Conservation (phyloP, 2,797 vertebrate genomes). For the Crotalus adamanteus region DNA sequence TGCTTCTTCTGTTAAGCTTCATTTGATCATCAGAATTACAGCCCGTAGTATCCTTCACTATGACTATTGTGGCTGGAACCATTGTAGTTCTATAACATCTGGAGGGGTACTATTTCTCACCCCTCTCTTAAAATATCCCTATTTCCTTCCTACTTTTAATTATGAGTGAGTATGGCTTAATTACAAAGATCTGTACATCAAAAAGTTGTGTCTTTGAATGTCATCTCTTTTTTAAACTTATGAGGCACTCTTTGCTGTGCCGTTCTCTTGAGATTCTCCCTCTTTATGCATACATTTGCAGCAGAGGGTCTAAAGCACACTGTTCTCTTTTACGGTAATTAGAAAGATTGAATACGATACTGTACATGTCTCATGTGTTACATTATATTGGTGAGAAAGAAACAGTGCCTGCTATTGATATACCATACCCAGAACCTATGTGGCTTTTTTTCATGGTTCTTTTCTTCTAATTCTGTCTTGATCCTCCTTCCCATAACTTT, state of each 20-base stretch:
- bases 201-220: not conserved
- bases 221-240: not conserved
- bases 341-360: not conserved
- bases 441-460: not conserved
- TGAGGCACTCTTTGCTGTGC: not conserved
- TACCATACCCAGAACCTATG: not conserved
- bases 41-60: not conserved
- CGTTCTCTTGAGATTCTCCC: not conserved
- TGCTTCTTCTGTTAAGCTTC: not conserved
- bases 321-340: not conserved
- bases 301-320: not conserved
- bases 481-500: not conserved
- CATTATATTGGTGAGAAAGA: not conserved
- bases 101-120: not conserved
- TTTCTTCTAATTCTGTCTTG: not conserved
- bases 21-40: not conserved
- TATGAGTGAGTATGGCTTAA: not conserved
- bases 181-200: not conserved
- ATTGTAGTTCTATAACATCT: not conserved
- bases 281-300: not conserved
- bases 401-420: not conserved
- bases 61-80: not conserved
- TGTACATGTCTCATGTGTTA: not conserved
- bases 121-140: not conserved
- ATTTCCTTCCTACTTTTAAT: not conserved